Conservation (phyloP, 2,113 vertebrate species). For the Pelusios castaneus region DNA sequence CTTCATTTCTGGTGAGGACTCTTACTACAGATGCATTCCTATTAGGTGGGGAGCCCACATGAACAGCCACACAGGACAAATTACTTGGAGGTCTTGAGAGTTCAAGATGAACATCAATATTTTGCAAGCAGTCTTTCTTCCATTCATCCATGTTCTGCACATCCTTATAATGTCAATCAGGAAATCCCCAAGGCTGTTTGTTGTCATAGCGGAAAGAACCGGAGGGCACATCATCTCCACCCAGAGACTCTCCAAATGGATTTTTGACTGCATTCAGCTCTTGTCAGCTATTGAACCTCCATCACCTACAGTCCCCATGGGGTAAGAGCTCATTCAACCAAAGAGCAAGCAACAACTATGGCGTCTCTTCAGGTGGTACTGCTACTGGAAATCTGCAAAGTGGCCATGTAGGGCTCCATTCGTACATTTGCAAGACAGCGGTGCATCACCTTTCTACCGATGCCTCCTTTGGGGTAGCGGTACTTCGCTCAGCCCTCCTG, state of each 20-base stretch:
- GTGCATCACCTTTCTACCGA: too few relatives aligned
- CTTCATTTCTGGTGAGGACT: neutral
- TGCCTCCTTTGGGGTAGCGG: too few relatives aligned
- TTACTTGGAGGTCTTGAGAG: neutral
- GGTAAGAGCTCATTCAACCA: neutral
- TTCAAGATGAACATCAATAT: neutral
- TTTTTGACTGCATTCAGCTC: neutral
- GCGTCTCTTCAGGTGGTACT: neutral
- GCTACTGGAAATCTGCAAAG: neutral
- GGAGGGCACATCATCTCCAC: neutral
- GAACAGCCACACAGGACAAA: neutral
- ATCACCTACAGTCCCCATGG: neutral
- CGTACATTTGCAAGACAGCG: neutral
- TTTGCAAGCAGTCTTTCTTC: neutral
- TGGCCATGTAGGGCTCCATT: neutral
- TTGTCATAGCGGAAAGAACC: neutral
- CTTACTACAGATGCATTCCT: neutral
- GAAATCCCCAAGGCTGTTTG: neutral
- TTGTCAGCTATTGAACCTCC: neutral
- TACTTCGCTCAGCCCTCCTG: too few relatives aligned
- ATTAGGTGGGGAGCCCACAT: neutral
- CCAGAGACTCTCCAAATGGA: neutral
- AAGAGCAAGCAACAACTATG: neutral
- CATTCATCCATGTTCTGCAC: neutral
- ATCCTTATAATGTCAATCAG: neutral